Percentiles rank a stretch among this genome's conserved stretches.
phyloP scores from a whole-genome alignment of 1,140 invertebrate genomes.

The Drosophila eugracilis region DNA sequence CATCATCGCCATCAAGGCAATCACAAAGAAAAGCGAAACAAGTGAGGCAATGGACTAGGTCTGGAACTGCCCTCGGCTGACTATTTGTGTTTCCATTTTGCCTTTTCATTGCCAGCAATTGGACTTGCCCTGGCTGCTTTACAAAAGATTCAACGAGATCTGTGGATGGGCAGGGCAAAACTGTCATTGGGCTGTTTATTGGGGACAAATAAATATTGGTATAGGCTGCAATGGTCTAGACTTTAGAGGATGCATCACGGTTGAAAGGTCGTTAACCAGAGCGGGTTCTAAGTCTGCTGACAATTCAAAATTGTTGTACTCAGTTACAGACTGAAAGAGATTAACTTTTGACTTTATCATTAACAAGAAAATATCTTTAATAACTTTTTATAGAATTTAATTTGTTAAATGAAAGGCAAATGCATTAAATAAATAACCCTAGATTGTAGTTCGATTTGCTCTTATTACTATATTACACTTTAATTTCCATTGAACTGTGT shows the following conservation, averaged over 20 bases:
- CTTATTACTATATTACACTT: too few relatives aligned
- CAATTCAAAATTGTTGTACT: background rate
- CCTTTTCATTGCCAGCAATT: slow-evolving; percentile 76
- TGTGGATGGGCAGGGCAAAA: slow-evolving; percentile 23
- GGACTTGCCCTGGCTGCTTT: slow-evolving; percentile 28
- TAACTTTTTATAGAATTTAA: too few relatives aligned
- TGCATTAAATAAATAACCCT: too few relatives aligned
- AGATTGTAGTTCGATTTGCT: too few relatives aligned
- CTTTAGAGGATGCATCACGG: slow-evolving; percentile 26
- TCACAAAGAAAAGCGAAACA: slow-evolving; percentile 62
- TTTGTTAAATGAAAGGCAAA: too few relatives aligned
- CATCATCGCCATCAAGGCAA: slow-evolving; percentile 24
- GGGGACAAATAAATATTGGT: slow-evolving; percentile 54
- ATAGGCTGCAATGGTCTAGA: slow-evolving; percentile 32
- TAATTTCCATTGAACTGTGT: background rate
- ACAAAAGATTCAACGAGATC: slow-evolving; percentile 33
- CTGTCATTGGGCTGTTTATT: slow-evolving; percentile 41
- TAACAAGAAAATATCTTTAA: too few relatives aligned
- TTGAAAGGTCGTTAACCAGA: slow-evolving; percentile 46
- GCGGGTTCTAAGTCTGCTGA: background rate
- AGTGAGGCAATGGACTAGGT: slow-evolving; percentile 42
- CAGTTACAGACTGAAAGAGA: too few relatives aligned
- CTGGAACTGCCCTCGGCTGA: slow-evolving; percentile 25
- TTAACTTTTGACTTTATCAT: too few relatives aligned
- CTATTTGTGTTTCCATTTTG: slow-evolving; percentile 65